phyloP scores from a whole-genome alignment of 2,888 invertebrate species.

The Machimus rusticus region DNA sequence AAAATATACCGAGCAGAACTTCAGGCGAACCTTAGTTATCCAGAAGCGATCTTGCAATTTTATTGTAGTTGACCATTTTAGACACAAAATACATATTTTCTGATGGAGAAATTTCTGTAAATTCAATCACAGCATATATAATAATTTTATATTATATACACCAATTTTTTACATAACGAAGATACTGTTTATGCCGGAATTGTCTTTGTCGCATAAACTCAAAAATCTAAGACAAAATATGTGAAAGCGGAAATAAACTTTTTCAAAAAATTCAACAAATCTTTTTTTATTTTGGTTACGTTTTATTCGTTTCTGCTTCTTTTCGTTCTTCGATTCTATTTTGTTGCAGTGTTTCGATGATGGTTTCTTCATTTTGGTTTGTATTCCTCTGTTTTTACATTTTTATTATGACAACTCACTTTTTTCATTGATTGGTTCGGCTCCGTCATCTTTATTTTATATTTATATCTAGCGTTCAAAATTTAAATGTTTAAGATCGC shows the following conservation, averaged over 20 bases:
- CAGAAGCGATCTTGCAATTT: background rate
- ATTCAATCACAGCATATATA: slow-evolving; percentile 9
- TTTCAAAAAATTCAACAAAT: background rate
- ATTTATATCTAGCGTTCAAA: background rate
- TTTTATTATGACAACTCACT: background rate
- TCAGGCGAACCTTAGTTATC: slow-evolving; percentile 12
- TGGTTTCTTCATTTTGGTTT: background rate
- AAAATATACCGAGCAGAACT: background rate
- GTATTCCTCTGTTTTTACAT: background rate
- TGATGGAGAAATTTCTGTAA: slow-evolving; percentile 16
- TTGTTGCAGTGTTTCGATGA: background rate
- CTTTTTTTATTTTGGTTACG: background rate
- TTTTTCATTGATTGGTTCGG: background rate
- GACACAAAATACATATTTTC: slow-evolving; percentile 2
- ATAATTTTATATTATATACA: slow-evolving; percentile 22
- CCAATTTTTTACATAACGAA: slow-evolving; percentile 10
- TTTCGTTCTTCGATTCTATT: background rate
- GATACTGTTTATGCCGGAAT: background rate
- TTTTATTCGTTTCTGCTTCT: background rate
- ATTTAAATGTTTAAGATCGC: background rate
- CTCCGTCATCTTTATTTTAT: background rate
- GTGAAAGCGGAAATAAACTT: slow-evolving; percentile 27
- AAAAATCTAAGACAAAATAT: slow-evolving; percentile 1
- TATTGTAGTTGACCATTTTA: slow-evolving; percentile 9
- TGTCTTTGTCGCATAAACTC: slow-evolving; percentile 13